Evolutionary conservation across 2,113 vertebrate genomes (phyloP), one percentile per base, ranked within the genome.

Genomic region (Callocephalon fimbriatum): DNA sequence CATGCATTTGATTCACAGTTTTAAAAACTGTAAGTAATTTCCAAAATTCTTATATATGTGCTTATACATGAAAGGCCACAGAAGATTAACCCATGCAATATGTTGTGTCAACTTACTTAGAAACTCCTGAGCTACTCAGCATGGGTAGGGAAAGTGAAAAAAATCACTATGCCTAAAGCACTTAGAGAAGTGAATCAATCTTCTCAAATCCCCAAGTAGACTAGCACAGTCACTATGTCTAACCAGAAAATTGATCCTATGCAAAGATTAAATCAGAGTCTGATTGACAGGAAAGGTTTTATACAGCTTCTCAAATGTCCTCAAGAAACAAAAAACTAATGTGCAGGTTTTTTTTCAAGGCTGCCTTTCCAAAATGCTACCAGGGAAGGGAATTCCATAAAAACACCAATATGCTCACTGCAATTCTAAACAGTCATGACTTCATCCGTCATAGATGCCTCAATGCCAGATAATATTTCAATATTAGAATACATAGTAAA

Each of bases 101-200:
- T 53, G 15, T 78, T 63, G 9, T 82, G 44, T 72, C 56, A 89
- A 50, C 29, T 90, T 78, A 50, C 29, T 90, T 78, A 70, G 32
- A 93, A 82, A 56, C 38, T 87, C 85, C 70, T 92, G 66, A 78
- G 58, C 66, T 86, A 65, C 82, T 94, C 78, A 62, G 38, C 38
- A 38, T 38, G 37, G 56, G 54, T 85, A 71, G 21, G 14, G 42
- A 94, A 94, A 37, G 62, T 93, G 90, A 86, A 95, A 92, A 78
- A 95, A 96, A 92, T 95, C 88, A 68, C 92, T 94, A 70, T 42
- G 93, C 94, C 86, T 93, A 83, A 90, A 95, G 81, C 90, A 95
- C 82, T 95, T 93, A 48, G 35, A 92, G 62, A 93, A 93, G 82
- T 96, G 67, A 90, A 96, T 93, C 93, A 97, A 90, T 95, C 93